A percentile compares a stretch with the other conserved stretches of the same genome.
These are phyloP conservation scores for Thalassophryne amazonica DNA, from an alignment of 2,797 vertebrate species.

Conservation along the genomic window DNA sequence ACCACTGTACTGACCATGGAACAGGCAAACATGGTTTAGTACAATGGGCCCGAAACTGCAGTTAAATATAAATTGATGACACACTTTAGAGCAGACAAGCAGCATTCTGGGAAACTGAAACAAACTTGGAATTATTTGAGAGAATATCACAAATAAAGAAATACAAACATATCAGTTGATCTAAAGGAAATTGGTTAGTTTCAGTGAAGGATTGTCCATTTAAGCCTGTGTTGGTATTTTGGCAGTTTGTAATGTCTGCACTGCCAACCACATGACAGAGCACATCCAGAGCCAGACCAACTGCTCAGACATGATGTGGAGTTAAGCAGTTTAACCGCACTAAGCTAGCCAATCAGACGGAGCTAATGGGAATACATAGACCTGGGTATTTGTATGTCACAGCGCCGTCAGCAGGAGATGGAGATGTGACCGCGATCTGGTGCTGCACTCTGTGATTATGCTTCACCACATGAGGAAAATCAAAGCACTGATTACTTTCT, in stretches of 20 bases:
- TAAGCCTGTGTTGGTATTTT: constrained; percentile 50
- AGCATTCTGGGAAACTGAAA: too few relatives aligned
- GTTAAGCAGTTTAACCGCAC: constrained; percentile 64
- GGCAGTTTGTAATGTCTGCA: constrained; percentile 55
- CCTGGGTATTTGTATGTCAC: constrained; percentile 70
- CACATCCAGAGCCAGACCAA: constrained; percentile 33
- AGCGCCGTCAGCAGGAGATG: constrained; percentile 49
- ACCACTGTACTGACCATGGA: too few relatives aligned
- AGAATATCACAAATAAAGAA: neutral
- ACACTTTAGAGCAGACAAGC: too few relatives aligned
- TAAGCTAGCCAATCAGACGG: constrained; percentile 61
- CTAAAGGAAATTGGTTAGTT: constrained; percentile 17
- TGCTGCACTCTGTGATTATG: constrained; percentile 61
- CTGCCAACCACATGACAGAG: constrained; percentile 48
- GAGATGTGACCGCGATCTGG: constrained; percentile 54
- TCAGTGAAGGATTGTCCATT: constrained; percentile 14
- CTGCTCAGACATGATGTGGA: constrained; percentile 60
- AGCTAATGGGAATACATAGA: constrained; percentile 51
- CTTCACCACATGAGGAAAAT: constrained; percentile 56
- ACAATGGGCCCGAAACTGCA: too few relatives aligned
- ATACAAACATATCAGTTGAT: neutral
- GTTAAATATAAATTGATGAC: too few relatives aligned
- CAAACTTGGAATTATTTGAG: too few relatives aligned
- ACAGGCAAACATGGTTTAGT: too few relatives aligned
- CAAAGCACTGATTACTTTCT: constrained; percentile 67